phyloP scores from a whole-genome alignment of 2,888 invertebrate genomes.

The Leptinotarsa rubiginosa region DNA sequence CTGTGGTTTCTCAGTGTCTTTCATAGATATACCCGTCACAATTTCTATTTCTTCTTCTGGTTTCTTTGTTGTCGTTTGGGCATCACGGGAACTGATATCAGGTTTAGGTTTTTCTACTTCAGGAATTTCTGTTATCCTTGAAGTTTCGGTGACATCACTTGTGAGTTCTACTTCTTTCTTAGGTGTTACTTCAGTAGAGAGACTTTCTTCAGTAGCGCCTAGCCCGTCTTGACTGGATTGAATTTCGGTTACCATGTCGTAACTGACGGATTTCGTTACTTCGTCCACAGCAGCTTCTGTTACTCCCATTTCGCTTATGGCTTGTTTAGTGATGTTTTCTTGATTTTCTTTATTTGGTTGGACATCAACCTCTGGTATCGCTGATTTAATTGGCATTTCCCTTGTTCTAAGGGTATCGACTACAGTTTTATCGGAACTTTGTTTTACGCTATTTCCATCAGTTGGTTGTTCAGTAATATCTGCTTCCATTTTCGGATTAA shows the following conservation, averaged over 20 bases:
- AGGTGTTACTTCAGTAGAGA: not conserved
- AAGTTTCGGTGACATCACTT: not conserved
- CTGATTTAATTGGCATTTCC: not conserved
- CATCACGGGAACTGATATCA: not conserved
- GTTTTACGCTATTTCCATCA: not conserved
- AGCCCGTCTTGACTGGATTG: not conserved
- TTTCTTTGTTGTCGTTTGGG: slow-evolving; percentile 18
- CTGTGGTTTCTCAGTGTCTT: slow-evolving; percentile 51
- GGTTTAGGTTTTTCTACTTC: slow-evolving; percentile 23
- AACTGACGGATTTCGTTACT: not conserved
- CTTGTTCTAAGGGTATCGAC: not conserved
- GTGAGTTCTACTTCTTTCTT: slow-evolving; percentile 20
- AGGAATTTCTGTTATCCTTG: not conserved
- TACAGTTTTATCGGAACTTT: not conserved
- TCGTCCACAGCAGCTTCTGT: not conserved
- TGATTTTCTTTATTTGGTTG: not conserved
- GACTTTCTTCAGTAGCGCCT: not conserved
- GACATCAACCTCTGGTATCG: not conserved
- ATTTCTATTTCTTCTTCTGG: slow-evolving; percentile 45
- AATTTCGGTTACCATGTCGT: not conserved
- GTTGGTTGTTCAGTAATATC: not conserved
- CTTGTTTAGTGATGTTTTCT: not conserved
- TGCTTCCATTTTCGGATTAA: not conserved
- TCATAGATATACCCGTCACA: slow-evolving; percentile 49
- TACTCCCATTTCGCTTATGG: not conserved